Conservation (phyloP, 2,888 invertebrate genomes). For the Meliscaeva auricollis region DNA sequence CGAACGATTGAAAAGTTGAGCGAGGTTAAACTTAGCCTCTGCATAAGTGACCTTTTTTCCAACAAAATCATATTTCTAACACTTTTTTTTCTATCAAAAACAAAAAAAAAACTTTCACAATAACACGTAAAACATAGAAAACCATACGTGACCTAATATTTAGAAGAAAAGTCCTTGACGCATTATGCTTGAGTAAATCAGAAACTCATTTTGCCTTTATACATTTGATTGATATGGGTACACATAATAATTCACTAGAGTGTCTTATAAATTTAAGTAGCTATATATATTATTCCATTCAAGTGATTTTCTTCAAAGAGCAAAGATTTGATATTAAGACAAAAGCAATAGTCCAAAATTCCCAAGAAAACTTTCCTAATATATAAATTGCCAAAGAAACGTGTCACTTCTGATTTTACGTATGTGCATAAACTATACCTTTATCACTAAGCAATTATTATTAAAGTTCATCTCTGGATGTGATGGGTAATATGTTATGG, state of each 20-base stretch:
- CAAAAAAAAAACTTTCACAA: slow-evolving; percentile 1
- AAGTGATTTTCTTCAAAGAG: slow-evolving; percentile 19
- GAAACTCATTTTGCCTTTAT: slow-evolving; percentile 18
- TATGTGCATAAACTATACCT: slow-evolving; percentile 1
- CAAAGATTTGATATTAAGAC: neutral
- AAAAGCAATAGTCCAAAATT: neutral
- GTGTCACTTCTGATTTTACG: neutral
- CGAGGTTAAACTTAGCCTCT: neutral
- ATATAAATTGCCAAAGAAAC: neutral
- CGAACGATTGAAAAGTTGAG: no score
- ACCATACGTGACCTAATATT: slow-evolving; percentile 26
- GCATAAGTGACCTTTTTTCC: neutral
- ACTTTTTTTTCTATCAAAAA: neutral
- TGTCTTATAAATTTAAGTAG: slow-evolving; percentile 1
- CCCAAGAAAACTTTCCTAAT: slow-evolving; percentile 6
- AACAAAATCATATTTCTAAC: neutral
- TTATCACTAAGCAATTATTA: slow-evolving; percentile 1
- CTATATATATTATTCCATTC: neutral
- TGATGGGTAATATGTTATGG: neutral
- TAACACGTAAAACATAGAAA: slow-evolving; percentile 25
- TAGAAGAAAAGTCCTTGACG: slow-evolving; percentile 3
- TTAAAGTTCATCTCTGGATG: neutral
- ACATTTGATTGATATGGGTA: slow-evolving; percentile 28
- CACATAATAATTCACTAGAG: neutral
- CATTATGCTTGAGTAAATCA: slow-evolving; percentile 19